These are phyloP conservation scores for Tetraneura akinire DNA, from an alignment of 1,140 invertebrate species.

Conservation along the genomic window DNA sequence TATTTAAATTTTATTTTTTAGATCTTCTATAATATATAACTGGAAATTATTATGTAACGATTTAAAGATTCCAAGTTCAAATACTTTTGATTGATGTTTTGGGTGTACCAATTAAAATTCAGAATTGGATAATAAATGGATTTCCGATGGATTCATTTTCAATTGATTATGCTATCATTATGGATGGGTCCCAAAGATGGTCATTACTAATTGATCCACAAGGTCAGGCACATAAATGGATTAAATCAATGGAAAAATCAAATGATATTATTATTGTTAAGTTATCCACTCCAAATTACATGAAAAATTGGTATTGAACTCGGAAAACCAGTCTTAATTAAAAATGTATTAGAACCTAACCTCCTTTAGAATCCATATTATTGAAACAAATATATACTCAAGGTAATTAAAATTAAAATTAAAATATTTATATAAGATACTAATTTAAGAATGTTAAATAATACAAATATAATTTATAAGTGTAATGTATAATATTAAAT, in stretches of 20 bases:
- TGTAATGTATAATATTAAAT: not conserved
- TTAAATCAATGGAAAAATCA: slow-evolving; percentile 85
- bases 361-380: slow-evolving; percentile 82
- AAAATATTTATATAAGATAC: not conserved
- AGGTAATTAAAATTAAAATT: slow-evolving; percentile 56
- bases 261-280: slow-evolving; percentile 83
- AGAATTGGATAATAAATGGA: slow-evolving; percentile 85
- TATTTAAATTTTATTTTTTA: slow-evolving; percentile 32
- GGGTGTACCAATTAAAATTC: slow-evolving; percentile 83
- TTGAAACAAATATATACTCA: slow-evolving; percentile 81
- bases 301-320: slow-evolving; percentile 79
- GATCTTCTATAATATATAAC: slow-evolving; percentile 59
- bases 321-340: slow-evolving; percentile 81
- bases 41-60: slow-evolving; percentile 72
- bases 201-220: slow-evolving; percentile 92
- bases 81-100: slow-evolving; percentile 74
- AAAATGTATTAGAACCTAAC: slow-evolving; percentile 85
- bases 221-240: slow-evolving; percentile 90
- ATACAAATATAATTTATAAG: not conserved
- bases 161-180: slow-evolving; percentile 88
- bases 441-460: not conserved
- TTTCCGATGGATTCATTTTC: slow-evolving; percentile 87
- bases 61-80: slow-evolving; percentile 76
- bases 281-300: slow-evolving; percentile 79
- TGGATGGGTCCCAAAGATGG: slow-evolving; percentile 76